Base-by-base conservation (phyloP, 2,113 vertebrate genomes). In the Nothoprocta perdicaria region DNA sequence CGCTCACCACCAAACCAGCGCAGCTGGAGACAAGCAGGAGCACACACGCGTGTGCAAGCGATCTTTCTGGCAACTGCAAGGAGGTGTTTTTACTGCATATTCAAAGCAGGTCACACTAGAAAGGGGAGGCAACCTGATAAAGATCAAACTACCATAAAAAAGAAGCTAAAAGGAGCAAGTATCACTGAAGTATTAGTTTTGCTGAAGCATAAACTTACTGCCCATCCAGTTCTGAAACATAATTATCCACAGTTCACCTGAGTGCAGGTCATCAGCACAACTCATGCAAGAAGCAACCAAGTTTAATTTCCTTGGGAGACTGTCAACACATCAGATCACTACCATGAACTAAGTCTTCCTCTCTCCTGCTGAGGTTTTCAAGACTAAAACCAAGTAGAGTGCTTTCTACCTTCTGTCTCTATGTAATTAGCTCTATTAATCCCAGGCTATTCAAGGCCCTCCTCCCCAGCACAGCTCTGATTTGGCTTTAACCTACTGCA, bases 381-480 rank as follows among this genome's bases (percentile, higher is more conserved):
- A 80, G 66, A 50, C 61, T 86, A 66, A 75, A 92, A 84, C 29
- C 75, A n/a, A n/a, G 62, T 90, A 83, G 83, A 91, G 82, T 22
- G 38, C 88, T 80, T 92, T 58, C 80, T 83, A 73, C 92, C 89
- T 94, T 85, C 88, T 90, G 94, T 43, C 88, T 71, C 80, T 6
- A 9, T 6, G 83, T 76, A 97, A 96, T 96, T 95, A 96, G 90
- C 78, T 12, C 84, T 79, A 95, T 91, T 96, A 97, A 97, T 95
- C 89, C 95, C 75, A 50, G 71, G 65, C 89, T 86, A 61, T 67
- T 74, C 84, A 21, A 90, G 67, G 77, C 90, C 33, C 93, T 78
- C 82, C 93, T 23, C 92, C 78, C 46, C 31, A 85, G 88, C 65
- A 65, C 61, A 68, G 84, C 88, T 93, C 82, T 67, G 63, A 48